Percentiles rank a stretch among this genome's conserved stretches.
Evolutionary conservation across 37 sponge, comb jelly and placozoan species (phyloP).

Genomic region (Hexactinellida sp.): DNA sequence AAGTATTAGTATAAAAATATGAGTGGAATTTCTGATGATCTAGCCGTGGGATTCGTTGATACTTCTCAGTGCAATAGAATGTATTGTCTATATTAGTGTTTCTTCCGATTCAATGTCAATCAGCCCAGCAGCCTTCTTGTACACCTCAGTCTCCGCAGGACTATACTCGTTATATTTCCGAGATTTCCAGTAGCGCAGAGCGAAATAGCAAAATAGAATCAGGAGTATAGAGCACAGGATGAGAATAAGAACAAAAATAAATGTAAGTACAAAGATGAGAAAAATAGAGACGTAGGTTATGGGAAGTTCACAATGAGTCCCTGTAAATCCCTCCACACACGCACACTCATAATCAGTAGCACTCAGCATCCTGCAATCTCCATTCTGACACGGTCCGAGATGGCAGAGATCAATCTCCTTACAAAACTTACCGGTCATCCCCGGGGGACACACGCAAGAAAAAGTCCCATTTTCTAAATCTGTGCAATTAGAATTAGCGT

Average conservation of each 20-base stretch:
- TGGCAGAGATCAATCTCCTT: not conserved
- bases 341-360: not conserved
- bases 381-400: not conserved
- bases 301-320: not conserved
- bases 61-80: too few relatives aligned
- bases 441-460: not conserved
- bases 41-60: too few relatives aligned
- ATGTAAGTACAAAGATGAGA: not conserved
- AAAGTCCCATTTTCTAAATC: not conserved
- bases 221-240: not conserved
- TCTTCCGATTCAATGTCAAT: constrained; percentile 11
- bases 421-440: not conserved
- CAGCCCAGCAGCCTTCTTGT: not conserved
- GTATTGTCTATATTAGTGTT: not conserved
- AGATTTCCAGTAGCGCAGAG: not conserved
- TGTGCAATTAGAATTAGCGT: not conserved
- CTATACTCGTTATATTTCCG: not conserved
- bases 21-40: too few relatives aligned
- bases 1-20: too few relatives aligned
- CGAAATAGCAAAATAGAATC: not conserved
- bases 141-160: not conserved
- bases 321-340: not conserved
- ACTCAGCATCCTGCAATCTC: not conserved
- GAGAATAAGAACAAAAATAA: not conserved
- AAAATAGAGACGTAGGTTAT: not conserved